A percentile compares a stretch with the other conserved stretches of the same genome.
Conservation (phyloP, 2,797 vertebrate species). For the Poeciliopsis infans region DNA sequence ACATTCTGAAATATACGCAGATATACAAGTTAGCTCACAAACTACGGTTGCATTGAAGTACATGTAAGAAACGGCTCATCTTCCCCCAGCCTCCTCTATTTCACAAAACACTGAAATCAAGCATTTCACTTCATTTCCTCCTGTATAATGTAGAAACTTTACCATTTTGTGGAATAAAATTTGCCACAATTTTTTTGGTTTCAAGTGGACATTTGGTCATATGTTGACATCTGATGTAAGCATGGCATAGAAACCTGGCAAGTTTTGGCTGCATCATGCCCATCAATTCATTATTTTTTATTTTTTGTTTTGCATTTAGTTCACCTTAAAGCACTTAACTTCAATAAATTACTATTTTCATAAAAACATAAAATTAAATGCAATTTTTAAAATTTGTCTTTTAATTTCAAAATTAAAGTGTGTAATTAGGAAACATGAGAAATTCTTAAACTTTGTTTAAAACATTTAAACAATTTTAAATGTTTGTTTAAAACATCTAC, state of each 20-base stretch:
- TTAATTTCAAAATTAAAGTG: neutral
- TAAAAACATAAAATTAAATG: neutral
- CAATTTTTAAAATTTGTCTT: neutral
- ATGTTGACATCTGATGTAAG: neutral
- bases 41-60: no score
- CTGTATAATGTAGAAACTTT: no score
- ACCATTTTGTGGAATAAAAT: neutral
- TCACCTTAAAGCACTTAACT: neutral
- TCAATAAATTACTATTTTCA: neutral
- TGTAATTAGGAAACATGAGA: neutral
- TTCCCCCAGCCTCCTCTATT: no score
- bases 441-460: no score
- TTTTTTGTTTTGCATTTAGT: neutral
- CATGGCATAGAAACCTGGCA: neutral
- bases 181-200: neutral
- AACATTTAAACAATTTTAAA: no score
- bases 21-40: no score
- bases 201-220: neutral
- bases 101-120: no score
- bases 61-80: no score
- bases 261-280: neutral
- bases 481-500: no score
- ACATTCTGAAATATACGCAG: no score
- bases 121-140: no score
- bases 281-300: neutral